phyloP scores from a whole-genome alignment of 2,113 vertebrate species.

The Crypturellus undulatus region DNA sequence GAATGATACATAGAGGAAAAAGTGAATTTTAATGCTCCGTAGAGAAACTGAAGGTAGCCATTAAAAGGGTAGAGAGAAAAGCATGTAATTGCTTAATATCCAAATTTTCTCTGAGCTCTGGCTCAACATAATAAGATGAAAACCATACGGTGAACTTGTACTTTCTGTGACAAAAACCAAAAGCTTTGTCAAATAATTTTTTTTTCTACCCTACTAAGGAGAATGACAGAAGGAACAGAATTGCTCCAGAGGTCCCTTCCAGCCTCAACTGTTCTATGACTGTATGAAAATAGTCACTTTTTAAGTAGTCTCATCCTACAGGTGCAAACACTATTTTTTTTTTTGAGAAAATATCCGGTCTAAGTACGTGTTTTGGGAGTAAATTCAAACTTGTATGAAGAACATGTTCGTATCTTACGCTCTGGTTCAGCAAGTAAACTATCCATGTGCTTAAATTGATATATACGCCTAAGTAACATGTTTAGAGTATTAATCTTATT shows the following conservation, averaged over 20 bases:
- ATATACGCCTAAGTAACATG: neutral
- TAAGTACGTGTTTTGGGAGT: neutral
- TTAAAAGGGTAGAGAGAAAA: neutral
- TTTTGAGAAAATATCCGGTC: neutral
- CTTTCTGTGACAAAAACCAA: neutral
- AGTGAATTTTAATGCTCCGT: neutral
- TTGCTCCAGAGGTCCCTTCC: neutral
- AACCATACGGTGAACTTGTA: neutral
- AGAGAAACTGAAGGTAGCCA: neutral
- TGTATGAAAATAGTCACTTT: neutral
- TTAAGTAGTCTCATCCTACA: neutral
- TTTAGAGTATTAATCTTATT: slow-evolving; percentile 9
- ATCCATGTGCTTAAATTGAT: neutral
- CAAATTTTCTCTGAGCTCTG: neutral
- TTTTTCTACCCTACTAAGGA: neutral
- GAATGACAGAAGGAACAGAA: neutral
- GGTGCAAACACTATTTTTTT: neutral
- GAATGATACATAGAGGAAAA: neutral
- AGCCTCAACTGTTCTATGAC: neutral
- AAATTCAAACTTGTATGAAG: neutral
- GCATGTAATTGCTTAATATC: neutral
- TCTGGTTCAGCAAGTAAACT: neutral
- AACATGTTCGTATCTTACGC: neutral
- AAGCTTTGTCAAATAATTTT: neutral
- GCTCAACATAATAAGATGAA: neutral